phyloP scores from a whole-genome alignment of 2,888 invertebrate species.

The Cheilosia urbana region DNA sequence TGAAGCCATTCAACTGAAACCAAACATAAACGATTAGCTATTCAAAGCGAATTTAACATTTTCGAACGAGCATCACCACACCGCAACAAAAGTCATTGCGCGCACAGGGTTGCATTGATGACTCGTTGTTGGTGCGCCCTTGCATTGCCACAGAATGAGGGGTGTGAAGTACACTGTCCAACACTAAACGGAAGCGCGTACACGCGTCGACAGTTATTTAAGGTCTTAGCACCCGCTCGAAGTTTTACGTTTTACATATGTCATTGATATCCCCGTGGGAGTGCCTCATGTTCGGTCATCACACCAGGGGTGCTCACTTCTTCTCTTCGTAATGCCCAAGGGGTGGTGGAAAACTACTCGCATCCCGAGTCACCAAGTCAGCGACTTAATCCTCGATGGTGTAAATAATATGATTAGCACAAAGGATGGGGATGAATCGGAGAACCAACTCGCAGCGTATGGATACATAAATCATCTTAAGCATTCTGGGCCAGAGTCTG shows the following conservation, averaged over 20 bases:
- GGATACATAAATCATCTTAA: constrained; percentile 71
- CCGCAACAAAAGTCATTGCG: constrained; percentile 67
- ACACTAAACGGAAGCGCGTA: constrained; percentile 69
- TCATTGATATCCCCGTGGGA: constrained; percentile 84
- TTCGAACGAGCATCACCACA: constrained; percentile 66
- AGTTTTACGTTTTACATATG: constrained; percentile 84
- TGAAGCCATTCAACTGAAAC: constrained; percentile 73
- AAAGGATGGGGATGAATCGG: constrained; percentile 72
- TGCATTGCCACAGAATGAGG: constrained; percentile 38
- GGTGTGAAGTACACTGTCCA: constrained; percentile 60
- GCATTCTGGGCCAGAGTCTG: constrained; percentile 17
- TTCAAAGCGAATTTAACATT: constrained; percentile 71
- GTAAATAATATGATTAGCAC: constrained; percentile 84
- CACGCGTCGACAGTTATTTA: constrained; percentile 82
- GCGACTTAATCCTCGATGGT: constrained; percentile 83
- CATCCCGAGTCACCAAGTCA: constrained; percentile 80
- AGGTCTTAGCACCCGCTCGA: constrained; percentile 81
- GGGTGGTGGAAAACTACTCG: constrained; percentile 71
- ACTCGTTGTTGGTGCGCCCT: constrained; percentile 12
- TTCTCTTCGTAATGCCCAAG: constrained; percentile 33
- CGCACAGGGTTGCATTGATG: constrained; percentile 57
- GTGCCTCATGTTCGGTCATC: constrained; percentile 80
- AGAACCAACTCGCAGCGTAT: constrained; percentile 54
- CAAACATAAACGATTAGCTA: constrained; percentile 76
- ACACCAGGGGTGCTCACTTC: constrained; percentile 61